These are phyloP conservation scores for Drosophila colorata DNA, from an alignment of 2,888 invertebrate species.

Conservation along the genomic window DNA sequence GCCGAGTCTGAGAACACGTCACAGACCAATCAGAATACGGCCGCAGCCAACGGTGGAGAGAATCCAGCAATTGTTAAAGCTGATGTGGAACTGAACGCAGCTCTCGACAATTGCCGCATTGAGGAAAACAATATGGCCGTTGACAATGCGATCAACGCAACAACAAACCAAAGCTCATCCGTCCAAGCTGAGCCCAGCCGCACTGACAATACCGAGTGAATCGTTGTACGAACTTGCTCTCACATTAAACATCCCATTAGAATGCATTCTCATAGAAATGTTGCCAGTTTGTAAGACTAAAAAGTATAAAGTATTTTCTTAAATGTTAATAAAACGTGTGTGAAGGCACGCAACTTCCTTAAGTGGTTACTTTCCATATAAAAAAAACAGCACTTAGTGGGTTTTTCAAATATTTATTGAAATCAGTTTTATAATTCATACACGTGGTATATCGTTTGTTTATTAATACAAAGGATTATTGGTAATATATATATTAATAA, in stretches of 20 bases:
- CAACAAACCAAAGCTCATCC: slow-evolving; percentile 47
- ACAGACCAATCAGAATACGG: slow-evolving; percentile 1
- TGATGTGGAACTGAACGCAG: slow-evolving; percentile 30
- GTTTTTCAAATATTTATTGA: slow-evolving; percentile 77
- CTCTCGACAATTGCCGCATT: slow-evolving; percentile 45
- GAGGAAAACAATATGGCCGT: slow-evolving; percentile 43
- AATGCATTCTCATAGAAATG: slow-evolving; percentile 49
- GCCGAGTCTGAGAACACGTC: not conserved
- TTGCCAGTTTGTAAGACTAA: slow-evolving; percentile 44
- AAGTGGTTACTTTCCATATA: not conserved
- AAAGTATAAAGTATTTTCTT: slow-evolving; percentile 62
- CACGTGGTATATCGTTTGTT: slow-evolving; percentile 72
- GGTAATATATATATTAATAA: slow-evolving; percentile 81
- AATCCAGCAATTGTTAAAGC: not conserved
- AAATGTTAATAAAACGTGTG: slow-evolving; percentile 54
- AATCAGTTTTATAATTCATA: slow-evolving; percentile 72
- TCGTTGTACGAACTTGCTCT: slow-evolving; percentile 3
- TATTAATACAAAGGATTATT: slow-evolving; percentile 79
- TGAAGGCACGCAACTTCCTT: slow-evolving; percentile 10
- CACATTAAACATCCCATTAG: slow-evolving; percentile 55
- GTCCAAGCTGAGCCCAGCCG: slow-evolving; percentile 62
- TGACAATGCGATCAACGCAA: slow-evolving; percentile 17
- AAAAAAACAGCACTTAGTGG: slow-evolving; percentile 28
- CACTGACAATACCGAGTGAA: slow-evolving; percentile 49
- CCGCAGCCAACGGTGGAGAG: slow-evolving; percentile 16